These are phyloP conservation scores for Mastomys coucha DNA, from an alignment of 2,113 vertebrate genomes.

Conservation along the genomic window DNA sequence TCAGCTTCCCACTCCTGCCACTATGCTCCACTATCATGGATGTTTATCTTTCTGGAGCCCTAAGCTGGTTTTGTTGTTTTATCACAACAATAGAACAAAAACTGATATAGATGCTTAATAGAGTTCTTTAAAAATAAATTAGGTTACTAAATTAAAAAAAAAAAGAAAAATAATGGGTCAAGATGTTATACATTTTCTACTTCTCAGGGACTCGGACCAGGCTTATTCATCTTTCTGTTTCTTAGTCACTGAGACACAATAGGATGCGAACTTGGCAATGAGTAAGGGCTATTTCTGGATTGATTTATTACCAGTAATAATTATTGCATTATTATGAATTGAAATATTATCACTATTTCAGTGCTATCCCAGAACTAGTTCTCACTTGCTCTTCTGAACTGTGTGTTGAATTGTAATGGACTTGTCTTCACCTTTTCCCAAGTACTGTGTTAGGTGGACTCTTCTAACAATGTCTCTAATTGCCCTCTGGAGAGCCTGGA, in stretches of 20 bases:
- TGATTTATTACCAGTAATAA: neutral
- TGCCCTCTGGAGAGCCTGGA: neutral
- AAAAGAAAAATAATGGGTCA: neutral
- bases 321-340: neutral
- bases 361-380: neutral
- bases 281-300: conserved; percentile 13
- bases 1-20: no score
- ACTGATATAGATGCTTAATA: no score
- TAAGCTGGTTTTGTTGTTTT: no score
- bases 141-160: neutral
- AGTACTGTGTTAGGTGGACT: neutral
- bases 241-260: neutral
- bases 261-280: neutral
- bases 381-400: neutral
- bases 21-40: no score
- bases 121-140: no score
- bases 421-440: neutral
- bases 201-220: neutral
- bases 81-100: no score
- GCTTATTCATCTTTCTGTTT: neutral
- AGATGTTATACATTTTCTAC: conserved; percentile 41
- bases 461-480: neutral
- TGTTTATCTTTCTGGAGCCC: no score
- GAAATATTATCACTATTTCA: neutral
- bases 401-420: neutral